Evolutionary conservation across 1,140 invertebrate species (phyloP).

Genomic region (Rhizoglyphus robini): DNA sequence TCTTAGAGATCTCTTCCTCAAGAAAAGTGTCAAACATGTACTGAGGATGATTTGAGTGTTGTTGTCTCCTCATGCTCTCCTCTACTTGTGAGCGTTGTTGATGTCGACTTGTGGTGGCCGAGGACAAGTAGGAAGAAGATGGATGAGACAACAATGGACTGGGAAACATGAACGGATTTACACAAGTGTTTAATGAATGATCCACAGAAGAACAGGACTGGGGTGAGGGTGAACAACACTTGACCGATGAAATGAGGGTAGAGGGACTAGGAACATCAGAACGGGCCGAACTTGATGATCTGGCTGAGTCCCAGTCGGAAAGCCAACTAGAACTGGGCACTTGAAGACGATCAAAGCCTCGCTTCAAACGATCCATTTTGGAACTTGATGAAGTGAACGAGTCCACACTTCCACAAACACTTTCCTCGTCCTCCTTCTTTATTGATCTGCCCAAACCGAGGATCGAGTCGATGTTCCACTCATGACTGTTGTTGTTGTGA

Average conservation of each 20-base stretch:
- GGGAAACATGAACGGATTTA: neutral
- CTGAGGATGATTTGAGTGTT: neutral
- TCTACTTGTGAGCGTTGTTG: no score
- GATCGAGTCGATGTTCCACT: neutral
- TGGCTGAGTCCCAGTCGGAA: neutral
- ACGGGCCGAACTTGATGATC: neutral
- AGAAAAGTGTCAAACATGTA: slow-evolving; percentile 5
- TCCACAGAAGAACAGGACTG: neutral
- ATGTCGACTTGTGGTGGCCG: neutral
- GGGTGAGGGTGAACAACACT: slow-evolving; percentile 4
- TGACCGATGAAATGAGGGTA: neutral
- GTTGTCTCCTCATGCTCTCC: no score
- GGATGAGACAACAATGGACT: neutral
- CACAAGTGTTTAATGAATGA: neutral
- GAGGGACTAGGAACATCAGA: neutral
- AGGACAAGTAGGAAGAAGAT: neutral
- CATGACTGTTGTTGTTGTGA: slow-evolving; percentile 6
- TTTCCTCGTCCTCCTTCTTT: no score
- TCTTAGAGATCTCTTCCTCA: slow-evolving; percentile 3
- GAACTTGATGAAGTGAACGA: neutral
- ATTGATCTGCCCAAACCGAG: no score
- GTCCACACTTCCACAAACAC: neutral
- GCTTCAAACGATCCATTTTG: no score
- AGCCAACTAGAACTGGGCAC: neutral
- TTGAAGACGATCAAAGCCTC: neutral